Base-by-base conservation (phyloP, 2,888 invertebrate genomes). In the Sylvicola fuscatus region DNA sequence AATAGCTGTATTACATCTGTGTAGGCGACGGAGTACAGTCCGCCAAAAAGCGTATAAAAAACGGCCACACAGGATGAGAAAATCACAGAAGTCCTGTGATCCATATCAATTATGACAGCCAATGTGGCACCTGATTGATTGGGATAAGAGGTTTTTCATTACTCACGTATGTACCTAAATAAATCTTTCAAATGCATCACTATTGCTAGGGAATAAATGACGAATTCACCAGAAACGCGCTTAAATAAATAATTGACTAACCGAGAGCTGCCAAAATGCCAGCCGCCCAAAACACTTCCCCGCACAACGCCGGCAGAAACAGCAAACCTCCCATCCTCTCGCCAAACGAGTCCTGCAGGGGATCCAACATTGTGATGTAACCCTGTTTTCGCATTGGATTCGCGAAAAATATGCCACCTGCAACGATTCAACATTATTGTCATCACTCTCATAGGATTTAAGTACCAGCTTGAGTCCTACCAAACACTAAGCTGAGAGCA, bases 251-350 rank as follows among this genome's bases (percentile, higher is more conserved):
- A 28, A 12, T 31, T 14, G 31, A 42, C 63, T 61, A 47, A 81
- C 82, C 92, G 30, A 97, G 65, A 5, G 97, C 97, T 0, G 95
- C 90, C 37, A 97, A 65, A 47, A 97, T 95, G 36, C 95, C 95
- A 1, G 95, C 97, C 1, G 95, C 93, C 97, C 97, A 97, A 64
- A 98, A 97, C 4, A 93, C 89, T 62, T 97, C 97, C 6, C 97
- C 97, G 49, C 92, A 84, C 2, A 98, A 72, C 0, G 97, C 95
- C 3, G 97, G 97, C 47, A 97, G 64, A 60, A 93, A 97, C 44
- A 97, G 68, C 42, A 97, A 64, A 2, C 95, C 95, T 15, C 97
- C 97, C 89, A 97, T 95, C 43, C 95, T 72, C 58, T 89, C 86
- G 14, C 97, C 97, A 57, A 95, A 95, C 38, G 81, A 78, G 56